Conservation (phyloP, 1,140 invertebrate species). For the Drosophila sproati region DNA sequence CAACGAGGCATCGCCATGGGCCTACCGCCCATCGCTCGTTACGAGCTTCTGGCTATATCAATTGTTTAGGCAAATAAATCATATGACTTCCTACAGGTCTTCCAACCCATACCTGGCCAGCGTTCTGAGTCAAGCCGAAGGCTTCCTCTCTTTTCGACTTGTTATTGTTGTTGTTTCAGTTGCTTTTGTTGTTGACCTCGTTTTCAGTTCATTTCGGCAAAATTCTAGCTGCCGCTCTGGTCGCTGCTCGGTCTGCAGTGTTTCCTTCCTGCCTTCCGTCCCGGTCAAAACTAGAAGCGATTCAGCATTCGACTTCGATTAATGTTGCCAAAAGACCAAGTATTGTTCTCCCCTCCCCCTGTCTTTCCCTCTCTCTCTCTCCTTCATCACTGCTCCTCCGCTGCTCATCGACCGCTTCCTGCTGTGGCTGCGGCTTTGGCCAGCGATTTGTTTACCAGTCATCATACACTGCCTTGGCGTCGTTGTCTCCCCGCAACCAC, state of each 20-base stretch:
- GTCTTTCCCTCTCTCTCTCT: conserved; percentile 7
- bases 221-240: conserved; percentile 7
- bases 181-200: conserved; percentile 35
- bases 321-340: conserved; percentile 60
- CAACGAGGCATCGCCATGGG: conserved; percentile 34
- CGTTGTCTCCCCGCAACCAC: not conserved
- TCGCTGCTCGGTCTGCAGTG: conserved; percentile 39
- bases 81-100: conserved; percentile 58
- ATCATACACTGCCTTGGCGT: conserved; percentile 21
- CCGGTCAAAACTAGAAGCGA: conserved; percentile 38
- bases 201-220: conserved; percentile 40
- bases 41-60: conserved; percentile 43
- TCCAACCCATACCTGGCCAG: conserved; percentile 22
- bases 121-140: not conserved
- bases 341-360: conserved; percentile 26
- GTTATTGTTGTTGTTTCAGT: conserved; percentile 8
- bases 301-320: conserved; percentile 69
- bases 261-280: conserved; percentile 54
- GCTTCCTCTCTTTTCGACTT: conserved; percentile 16
- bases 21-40: not conserved
- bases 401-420: not conserved
- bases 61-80: conserved; percentile 74
- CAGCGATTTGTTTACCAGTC: conserved; percentile 58
- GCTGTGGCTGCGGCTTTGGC: conserved; percentile 2
- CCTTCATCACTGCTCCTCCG: not conserved